Evolutionary conservation across 2,888 invertebrate genomes (phyloP).

Genomic region (Hyposoter didymator): DNA sequence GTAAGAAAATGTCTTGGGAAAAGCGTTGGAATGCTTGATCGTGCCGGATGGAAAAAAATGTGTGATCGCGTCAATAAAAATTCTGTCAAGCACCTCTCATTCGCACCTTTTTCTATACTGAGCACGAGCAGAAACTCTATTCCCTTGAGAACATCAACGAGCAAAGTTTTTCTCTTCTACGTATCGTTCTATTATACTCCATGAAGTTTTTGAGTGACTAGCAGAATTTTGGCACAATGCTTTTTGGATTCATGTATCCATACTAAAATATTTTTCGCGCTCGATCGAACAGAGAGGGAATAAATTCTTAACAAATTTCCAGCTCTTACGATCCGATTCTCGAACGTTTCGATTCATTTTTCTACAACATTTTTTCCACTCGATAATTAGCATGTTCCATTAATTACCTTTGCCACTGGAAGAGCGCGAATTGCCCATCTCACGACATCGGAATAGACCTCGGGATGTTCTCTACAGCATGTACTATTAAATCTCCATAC

Average conservation of each 20-base stretch:
- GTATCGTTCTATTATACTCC: neutral
- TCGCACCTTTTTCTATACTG: conserved; percentile 9
- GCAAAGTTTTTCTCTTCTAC: neutral
- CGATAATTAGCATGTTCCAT: conserved; percentile 62
- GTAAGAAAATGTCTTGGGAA: conserved; percentile 14
- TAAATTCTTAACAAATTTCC: neutral
- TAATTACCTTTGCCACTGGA: conserved; percentile 44
- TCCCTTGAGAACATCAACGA: neutral
- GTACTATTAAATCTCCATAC: conserved; percentile 4
- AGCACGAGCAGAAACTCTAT: neutral
- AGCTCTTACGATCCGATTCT: neutral
- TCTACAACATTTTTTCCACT: conserved; percentile 8
- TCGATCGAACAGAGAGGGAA: neutral
- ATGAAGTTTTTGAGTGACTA: neutral
- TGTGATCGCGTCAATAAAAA: conserved; percentile 18
- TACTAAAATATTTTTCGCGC: neutral
- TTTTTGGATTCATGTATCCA: neutral
- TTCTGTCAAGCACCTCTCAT: conserved; percentile 31
- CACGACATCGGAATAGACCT: conserved; percentile 19
- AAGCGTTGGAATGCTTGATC: conserved; percentile 29
- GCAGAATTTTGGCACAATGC: neutral
- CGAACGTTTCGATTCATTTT: conserved; percentile 27
- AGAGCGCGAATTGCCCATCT: conserved; percentile 45
- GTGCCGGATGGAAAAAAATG: conserved; percentile 4
- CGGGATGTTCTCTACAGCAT: neutral